Evolutionary conservation across 2,797 vertebrate species (phyloP).

Genomic region (Cossypha heuglini): DNA sequence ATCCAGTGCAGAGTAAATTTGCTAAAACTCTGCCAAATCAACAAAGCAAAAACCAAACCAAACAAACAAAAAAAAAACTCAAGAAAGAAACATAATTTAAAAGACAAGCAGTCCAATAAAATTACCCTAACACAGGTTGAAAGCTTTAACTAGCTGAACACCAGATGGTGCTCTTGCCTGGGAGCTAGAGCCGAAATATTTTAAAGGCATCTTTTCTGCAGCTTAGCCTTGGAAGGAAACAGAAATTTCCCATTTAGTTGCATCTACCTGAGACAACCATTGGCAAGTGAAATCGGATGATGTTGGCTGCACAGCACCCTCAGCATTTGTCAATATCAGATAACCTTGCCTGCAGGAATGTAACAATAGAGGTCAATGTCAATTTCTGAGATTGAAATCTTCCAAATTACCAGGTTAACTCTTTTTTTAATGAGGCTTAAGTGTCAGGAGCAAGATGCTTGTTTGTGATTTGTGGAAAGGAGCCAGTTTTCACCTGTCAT

Average conservation of each 20-base stretch:
- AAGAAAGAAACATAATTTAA: background rate
- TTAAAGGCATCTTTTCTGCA: background rate
- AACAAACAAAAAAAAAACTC: background rate
- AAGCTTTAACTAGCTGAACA: slow-evolving; percentile 46
- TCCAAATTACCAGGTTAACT: background rate
- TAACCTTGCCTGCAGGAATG: background rate
- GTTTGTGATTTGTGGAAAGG: background rate
- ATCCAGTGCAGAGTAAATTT: background rate
- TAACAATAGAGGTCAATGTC: background rate
- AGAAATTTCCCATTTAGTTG: background rate
- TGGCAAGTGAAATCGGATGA: background rate
- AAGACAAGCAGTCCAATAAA: background rate
- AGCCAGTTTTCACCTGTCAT: background rate
- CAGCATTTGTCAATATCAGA: background rate
- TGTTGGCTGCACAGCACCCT: background rate
- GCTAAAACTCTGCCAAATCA: background rate
- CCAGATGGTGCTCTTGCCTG: slow-evolving; percentile 74
- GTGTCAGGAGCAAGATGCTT: background rate
- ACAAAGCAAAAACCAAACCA: too few relatives aligned
- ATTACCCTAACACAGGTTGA: background rate
- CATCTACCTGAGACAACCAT: background rate
- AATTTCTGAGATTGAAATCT: background rate
- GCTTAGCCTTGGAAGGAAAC: background rate
- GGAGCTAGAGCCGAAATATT: background rate
- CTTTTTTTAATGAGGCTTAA: background rate